Conservation (phyloP, 2,797 vertebrate genomes). For the Atherinosoma microstoma region DNA sequence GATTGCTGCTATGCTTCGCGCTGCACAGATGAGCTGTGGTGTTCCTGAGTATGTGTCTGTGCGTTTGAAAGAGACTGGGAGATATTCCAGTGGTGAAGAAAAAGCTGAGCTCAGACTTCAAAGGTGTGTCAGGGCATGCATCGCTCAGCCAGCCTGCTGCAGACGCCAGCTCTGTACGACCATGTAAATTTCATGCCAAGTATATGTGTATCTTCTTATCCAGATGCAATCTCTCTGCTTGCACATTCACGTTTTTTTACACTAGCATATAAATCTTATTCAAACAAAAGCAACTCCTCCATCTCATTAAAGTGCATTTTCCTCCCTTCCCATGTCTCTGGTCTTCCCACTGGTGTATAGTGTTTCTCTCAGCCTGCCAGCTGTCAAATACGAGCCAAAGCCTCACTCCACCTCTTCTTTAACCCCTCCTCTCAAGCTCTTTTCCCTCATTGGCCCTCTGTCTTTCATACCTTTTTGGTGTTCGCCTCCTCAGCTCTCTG, state of each 20-base stretch:
- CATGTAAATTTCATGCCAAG: constrained; percentile 67
- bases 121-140: constrained; percentile 69
- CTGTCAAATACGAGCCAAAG: constrained; percentile 60
- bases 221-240: constrained; percentile 31
- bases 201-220: constrained; percentile 36
- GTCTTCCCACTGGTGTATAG: constrained; percentile 43
- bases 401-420: constrained; percentile 43
- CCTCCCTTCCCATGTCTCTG: constrained; percentile 33
- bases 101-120: constrained; percentile 71
- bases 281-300: constrained; percentile 22
- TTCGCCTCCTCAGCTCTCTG: constrained; percentile 48
- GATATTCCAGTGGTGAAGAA: constrained; percentile 64
- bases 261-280: constrained; percentile 14
- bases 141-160: constrained; percentile 37
- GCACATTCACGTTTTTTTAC: constrained; percentile 22
- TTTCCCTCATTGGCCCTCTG: constrained; percentile 37
- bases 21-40: no score
- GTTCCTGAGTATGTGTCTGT: no score
- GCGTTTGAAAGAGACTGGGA: constrained; percentile 28
- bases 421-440: constrained; percentile 35
- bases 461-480: constrained; percentile 40
- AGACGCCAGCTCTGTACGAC: constrained; percentile 55
- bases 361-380: constrained; percentile 56
- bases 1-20: no score
- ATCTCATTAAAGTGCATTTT: constrained; percentile 42